A percentile compares a stretch with the other conserved stretches of the same genome.
Evolutionary conservation across 2,888 invertebrate genomes (phyloP).

Genomic region (Thecocarcelia acutangulata): DNA sequence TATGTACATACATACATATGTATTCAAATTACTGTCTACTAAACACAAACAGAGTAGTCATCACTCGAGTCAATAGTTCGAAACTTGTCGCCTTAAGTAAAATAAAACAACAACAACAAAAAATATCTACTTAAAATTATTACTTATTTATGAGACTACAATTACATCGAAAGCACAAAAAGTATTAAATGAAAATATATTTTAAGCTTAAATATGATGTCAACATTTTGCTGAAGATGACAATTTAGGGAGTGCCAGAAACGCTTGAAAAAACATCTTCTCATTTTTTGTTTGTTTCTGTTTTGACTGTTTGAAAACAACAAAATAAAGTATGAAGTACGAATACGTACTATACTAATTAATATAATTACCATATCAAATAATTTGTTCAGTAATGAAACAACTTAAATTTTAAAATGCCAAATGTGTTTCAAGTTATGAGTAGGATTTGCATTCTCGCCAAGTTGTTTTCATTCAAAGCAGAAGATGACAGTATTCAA

Average conservation of each 20-base stretch:
- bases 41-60: not conserved
- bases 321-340: not conserved
- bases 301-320: not conserved
- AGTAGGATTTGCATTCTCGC: not conserved
- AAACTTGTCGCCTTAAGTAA: slow-evolving; percentile 16
- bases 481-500: no score
- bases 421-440: slow-evolving; percentile 16
- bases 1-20: not conserved
- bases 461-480: no score
- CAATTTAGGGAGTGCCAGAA: slow-evolving; percentile 36
- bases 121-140: slow-evolving; percentile 27
- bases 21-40: not conserved
- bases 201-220: slow-evolving; percentile 51
- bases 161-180: slow-evolving; percentile 20
- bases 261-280: slow-evolving; percentile 2
- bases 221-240: slow-evolving; percentile 30
- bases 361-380: slow-evolving; percentile 36
- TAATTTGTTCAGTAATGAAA: slow-evolving; percentile 14
- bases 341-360: not conserved
- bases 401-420: slow-evolving; percentile 2
- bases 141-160: slow-evolving; percentile 16
- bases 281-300: not conserved
- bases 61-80: not conserved
- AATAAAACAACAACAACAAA: no score
- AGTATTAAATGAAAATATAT: slow-evolving; percentile 18